phyloP scores from a whole-genome alignment of 2,113 vertebrate genomes.

The Misgurnus anguillicaudatus region DNA sequence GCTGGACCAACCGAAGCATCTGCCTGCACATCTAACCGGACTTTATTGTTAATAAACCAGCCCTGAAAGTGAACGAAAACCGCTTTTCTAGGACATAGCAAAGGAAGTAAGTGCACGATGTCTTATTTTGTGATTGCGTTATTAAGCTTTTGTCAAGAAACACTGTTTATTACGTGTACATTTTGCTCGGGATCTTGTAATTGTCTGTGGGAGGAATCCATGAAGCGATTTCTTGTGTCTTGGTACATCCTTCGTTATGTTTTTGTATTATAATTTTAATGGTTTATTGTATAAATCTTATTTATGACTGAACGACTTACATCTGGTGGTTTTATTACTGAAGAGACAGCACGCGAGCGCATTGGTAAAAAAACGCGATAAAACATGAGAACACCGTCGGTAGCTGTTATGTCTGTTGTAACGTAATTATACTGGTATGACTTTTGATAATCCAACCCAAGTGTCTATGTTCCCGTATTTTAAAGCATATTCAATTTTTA shows the following conservation, averaged over 20 bases:
- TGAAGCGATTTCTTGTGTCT: background rate
- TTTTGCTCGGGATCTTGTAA: background rate
- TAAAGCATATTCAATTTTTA: slow-evolving; percentile 12
- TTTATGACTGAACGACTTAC: too few relatives aligned
- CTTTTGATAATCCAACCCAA: background rate
- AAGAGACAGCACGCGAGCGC: slow-evolving; percentile 6
- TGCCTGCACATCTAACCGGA: slow-evolving; percentile 62
- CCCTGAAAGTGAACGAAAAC: slow-evolving; percentile 35
- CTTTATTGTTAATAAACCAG: slow-evolving; percentile 58
- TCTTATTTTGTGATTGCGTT: background rate
- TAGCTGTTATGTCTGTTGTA: slow-evolving; percentile 1
- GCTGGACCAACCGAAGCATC: slow-evolving; percentile 69
- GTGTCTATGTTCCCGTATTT: background rate
- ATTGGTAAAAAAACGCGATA: background rate
- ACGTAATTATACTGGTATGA: background rate
- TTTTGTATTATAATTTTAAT: background rate
- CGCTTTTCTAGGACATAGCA: slow-evolving; percentile 20
- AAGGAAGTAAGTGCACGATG: slow-evolving; percentile 41
- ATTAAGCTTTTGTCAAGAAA: background rate
- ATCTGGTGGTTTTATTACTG: too few relatives aligned
- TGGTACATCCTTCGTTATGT: too few relatives aligned
- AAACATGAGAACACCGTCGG: background rate
- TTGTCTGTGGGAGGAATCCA: slow-evolving; percentile 6
- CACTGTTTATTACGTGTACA: background rate
- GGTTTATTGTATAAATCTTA: background rate